A percentile compares a stretch with the other conserved stretches of the same genome.
These are phyloP conservation scores for Latrodectus elegans DNA, from an alignment of 2,888 invertebrate genomes.

Conservation along the genomic window DNA sequence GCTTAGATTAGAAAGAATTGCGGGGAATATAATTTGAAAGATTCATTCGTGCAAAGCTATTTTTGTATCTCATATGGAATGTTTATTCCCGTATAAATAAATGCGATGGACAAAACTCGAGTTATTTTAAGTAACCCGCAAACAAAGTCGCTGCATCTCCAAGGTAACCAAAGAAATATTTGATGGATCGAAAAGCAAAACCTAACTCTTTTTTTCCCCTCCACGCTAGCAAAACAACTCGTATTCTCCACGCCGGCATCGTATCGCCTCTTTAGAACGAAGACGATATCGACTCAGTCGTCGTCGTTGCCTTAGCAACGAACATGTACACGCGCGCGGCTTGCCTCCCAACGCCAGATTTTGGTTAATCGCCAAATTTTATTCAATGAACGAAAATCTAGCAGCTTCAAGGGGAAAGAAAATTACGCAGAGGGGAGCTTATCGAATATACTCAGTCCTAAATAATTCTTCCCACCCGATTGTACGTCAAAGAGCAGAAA, in stretches of 20 bases:
- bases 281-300: slow-evolving; percentile 30
- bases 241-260: not conserved
- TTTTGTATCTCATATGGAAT: no score
- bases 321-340: slow-evolving; percentile 29
- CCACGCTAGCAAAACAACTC: not conserved
- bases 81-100: no score
- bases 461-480: no score
- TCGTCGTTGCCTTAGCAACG: slow-evolving; percentile 44
- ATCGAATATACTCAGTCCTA: no score
- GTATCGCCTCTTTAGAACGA: not conserved
- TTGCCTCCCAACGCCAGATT: not conserved
- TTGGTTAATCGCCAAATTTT: slow-evolving; percentile 59
- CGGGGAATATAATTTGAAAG: no score
- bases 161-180: slow-evolving; percentile 22
- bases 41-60: no score
- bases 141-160: slow-evolving; percentile 18
- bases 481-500: no score
- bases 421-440: not conserved
- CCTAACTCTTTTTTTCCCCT: slow-evolving; percentile 1
- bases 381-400: slow-evolving; percentile 30
- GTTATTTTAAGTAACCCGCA: slow-evolving; percentile 1
- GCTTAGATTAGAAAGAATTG: no score
- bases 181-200: slow-evolving; percentile 15
- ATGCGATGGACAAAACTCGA: not conserved
- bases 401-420: not conserved